Percentiles rank a stretch among this genome's conserved stretches.
Conservation (phyloP, 2,888 invertebrate species). For the Tiliacea citrago region DNA sequence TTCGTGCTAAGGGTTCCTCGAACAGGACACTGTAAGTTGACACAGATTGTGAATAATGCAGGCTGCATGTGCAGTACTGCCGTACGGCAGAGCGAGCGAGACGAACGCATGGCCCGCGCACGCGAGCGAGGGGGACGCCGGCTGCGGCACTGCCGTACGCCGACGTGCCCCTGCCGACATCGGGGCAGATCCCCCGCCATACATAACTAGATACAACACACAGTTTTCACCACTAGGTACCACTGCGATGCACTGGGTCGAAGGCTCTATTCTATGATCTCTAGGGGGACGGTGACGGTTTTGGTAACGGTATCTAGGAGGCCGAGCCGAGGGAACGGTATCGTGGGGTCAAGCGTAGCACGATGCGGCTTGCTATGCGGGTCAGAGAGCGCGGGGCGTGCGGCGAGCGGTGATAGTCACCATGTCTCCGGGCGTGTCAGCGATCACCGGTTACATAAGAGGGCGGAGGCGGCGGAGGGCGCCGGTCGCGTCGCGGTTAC, state of each 20-base stretch:
- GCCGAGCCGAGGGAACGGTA: conserved; percentile 47
- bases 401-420: conserved; percentile 60
- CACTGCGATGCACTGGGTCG: conserved; percentile 66
- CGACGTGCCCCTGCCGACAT: conserved; percentile 48
- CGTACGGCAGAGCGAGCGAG: conserved; percentile 78
- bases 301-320: conserved; percentile 50
- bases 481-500: conserved; percentile 86
- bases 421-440: conserved; percentile 79
- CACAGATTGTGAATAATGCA: conserved; percentile 79
- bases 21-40: conserved; percentile 67
- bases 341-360: conserved; percentile 62
- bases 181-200: conserved; percentile 56
- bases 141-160: conserved; percentile 79
- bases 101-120: conserved; percentile 67
- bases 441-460: conserved; percentile 80
- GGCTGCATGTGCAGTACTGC: conserved; percentile 83
- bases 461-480: conserved; percentile 76
- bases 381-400: conserved; percentile 62
- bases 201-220: conserved; percentile 60
- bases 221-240: conserved; percentile 62
- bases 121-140: conserved; percentile 79
- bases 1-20: conserved; percentile 45
- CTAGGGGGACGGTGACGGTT: conserved; percentile 45
- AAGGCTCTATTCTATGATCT: conserved; percentile 52
- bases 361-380: conserved; percentile 59